Base-by-base conservation (phyloP, 1,140 invertebrate genomes). In the Ephestia elutella region DNA sequence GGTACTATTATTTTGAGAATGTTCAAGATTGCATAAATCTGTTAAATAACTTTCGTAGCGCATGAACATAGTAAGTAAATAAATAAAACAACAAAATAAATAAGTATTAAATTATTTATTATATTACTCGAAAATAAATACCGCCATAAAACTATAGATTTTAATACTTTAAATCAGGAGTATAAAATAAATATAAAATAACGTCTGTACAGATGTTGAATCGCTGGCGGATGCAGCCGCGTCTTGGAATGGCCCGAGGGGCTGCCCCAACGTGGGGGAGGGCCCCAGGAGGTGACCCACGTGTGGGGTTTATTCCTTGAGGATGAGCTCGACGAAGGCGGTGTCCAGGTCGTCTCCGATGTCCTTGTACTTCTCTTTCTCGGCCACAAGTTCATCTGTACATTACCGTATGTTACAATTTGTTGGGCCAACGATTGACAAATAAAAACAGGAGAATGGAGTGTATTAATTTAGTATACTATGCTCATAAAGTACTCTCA, bases 281-380 rank as follows among this genome's bases (percentile, higher is more conserved):
- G 13, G 9, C 44, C 54, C 35, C 55, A 13, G 55, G 54, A 19
- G 44, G 28, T 38, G 10, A 17, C 32, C 28, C n/a, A 13, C 54
- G 2, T 18, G 32, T 5, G n/a, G 32, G 11, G 63, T 57, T 84
- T 89, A 90, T 85, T 90, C 89, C 76, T 90, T 90, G 80, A 90
- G 89, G 90, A 98, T 98, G 89, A 99, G 94, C 90, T 99, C 98
- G 85, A 96, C 94, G 92, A 99, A 99, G 73, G 98, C 98, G 81
- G 94, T 94, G 91, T 99, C 98, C 92, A 99, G 92, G 90, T 99
- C 98, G 92, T 99, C 98, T 88, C 97, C 98, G 90, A 99, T 98
- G 88, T 96, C 94, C 92, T 99, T 99, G 95, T 98, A 99, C 89
- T 97, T 97, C 91, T 99, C 98, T 93, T 99, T 99, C 90, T 99